These are phyloP conservation scores for Hoplostethus atlanticus DNA, from an alignment of 2,797 vertebrate genomes.

Conservation along the genomic window DNA sequence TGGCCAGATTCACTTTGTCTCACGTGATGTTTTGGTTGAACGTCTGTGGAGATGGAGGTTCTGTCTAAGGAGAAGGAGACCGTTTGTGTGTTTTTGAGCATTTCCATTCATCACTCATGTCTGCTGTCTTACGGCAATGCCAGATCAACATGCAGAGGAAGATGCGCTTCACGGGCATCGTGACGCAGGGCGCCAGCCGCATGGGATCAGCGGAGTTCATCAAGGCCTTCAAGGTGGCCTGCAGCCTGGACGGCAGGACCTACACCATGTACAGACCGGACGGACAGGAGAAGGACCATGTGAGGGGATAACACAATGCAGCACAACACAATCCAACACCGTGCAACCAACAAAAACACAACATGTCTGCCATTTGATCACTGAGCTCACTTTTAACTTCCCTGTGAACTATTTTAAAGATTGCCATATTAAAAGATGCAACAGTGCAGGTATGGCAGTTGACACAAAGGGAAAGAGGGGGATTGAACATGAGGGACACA, in stretches of 20 bases:
- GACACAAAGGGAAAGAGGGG: too few relatives aligned
- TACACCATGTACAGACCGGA: constrained; percentile 82
- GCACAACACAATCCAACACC: not conserved
- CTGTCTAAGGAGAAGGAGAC: not conserved
- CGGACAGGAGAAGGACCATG: constrained; percentile 79
- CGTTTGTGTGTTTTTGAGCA: not conserved
- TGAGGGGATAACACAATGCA: constrained; percentile 57
- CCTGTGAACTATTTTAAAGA: too few relatives aligned
- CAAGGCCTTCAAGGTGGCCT: constrained; percentile 91
- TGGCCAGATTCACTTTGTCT: not conserved
- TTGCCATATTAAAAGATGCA: too few relatives aligned
- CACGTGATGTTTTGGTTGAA: not conserved
- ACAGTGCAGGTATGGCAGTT: too few relatives aligned
- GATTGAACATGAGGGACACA: too few relatives aligned
- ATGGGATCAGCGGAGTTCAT: constrained; percentile 89
- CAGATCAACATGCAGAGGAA: constrained; percentile 92
- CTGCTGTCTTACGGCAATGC: constrained; percentile 1
- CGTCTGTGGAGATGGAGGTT: not conserved
- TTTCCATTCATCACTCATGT: not conserved
- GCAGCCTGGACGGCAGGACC: constrained; percentile 87
- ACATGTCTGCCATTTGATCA: too few relatives aligned
- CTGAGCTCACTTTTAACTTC: too few relatives aligned
- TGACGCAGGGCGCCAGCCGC: constrained; percentile 93
- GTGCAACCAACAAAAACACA: not conserved
- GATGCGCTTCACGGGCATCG: constrained; percentile 90